Evolutionary conservation across 1,140 invertebrate species (phyloP).

Genomic region (Sarcophaga peregrina): DNA sequence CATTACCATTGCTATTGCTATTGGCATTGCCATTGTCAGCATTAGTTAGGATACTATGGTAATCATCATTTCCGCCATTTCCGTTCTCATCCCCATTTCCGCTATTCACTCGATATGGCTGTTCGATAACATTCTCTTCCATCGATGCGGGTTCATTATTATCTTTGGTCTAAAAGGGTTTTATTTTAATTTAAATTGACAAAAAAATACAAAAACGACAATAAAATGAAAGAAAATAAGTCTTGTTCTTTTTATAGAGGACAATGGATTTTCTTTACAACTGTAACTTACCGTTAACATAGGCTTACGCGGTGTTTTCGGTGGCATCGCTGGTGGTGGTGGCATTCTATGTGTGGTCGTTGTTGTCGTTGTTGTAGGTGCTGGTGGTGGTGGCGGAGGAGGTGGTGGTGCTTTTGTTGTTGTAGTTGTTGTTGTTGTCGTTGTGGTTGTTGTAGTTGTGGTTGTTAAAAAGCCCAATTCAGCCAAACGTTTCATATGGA

Average conservation of each 20-base stretch:
- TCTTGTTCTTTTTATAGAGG: no score
- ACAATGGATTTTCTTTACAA: no score
- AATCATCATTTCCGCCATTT: conserved; percentile 67
- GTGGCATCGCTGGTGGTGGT: conserved; percentile 45
- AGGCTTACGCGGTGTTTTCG: conserved; percentile 58
- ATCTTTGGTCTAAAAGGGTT: conserved; percentile 56
- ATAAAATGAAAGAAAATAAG: neutral
- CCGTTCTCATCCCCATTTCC: conserved; percentile 63
- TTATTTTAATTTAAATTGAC: conserved; percentile 5
- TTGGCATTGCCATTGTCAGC: conserved; percentile 41
- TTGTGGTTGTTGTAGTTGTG: conserved; percentile 66
- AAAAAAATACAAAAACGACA: no score
- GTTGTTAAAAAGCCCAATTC: conserved; percentile 68
- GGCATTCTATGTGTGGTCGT: conserved; percentile 52
- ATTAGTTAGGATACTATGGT: conserved; percentile 60
- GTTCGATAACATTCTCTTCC: conserved; percentile 66
- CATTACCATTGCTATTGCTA: conserved; percentile 40
- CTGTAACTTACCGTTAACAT: conserved; percentile 49
- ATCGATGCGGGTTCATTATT: conserved; percentile 64
- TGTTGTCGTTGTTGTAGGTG: conserved; percentile 57
- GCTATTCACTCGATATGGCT: conserved; percentile 59
- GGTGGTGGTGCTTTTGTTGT: conserved; percentile 59
- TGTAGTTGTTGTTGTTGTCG: conserved; percentile 57
- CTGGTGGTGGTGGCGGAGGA: conserved; percentile 52
- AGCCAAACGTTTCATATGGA: conserved; percentile 76